Base-by-base conservation (phyloP, 1,140 invertebrate species). In the Melanaphis sacchari region DNA sequence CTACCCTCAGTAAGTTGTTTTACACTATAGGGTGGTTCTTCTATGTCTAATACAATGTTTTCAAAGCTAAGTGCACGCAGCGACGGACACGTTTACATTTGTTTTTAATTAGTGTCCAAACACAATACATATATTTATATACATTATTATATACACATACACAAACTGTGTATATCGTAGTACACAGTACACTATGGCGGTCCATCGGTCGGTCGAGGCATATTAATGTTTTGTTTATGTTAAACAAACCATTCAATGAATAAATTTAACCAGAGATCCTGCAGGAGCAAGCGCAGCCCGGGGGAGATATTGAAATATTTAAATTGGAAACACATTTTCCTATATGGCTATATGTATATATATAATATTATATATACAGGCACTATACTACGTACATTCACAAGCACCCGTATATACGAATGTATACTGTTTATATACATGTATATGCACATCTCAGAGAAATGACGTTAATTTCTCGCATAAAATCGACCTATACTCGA, bases 211-310 rank as follows among this genome's bases (percentile, higher is more conserved):
- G 18, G 87, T 46, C n/a, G 21, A 52, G 43, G 87, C 87, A 49
- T 46, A 88, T 88, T 88, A 88, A 88, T 88, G 87, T 88, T 88
- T 46, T 49, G 87, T 88, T 88, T 88, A 88, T 88, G 87, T 88
- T 49, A 88, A 88, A 88, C 43, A 36, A 88, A 88, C 46, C 46
- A 31, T 88, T 88, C 87, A 88, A 88, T 88, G 87, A 88, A 88
- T 88, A 88, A 88, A 88, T 88, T 88, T 49, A 88, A 52, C 87
- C 26, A 85, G 26, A 85, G 38, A 85, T 85, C 38, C 84, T 31
- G 31, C 82, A 85, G 40, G 40, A 24, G 82, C 24, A 26, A 26
- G 26, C 22, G 40, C 38, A 40, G 82, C 36, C 38, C 81, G 36
- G 26, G 82, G 82, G 38, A 41, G 40, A 85, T 85, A 85, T 85